Conservation (phyloP, 2,797 vertebrate genomes). For the Emydoidea blandingii region DNA sequence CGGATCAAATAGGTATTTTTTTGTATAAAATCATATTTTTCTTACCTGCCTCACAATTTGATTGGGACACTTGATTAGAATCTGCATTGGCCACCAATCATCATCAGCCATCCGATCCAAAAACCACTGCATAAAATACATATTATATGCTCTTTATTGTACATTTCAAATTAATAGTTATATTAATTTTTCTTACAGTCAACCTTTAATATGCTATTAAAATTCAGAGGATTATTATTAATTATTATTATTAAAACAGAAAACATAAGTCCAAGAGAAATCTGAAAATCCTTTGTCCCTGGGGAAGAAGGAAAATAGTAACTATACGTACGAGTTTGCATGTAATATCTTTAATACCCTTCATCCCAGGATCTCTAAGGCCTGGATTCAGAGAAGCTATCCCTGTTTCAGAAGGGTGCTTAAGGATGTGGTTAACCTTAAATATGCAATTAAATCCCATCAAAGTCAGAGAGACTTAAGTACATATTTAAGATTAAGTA, state of each 20-base stretch:
- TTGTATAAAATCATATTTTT: constrained; percentile 20
- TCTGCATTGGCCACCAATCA: constrained; percentile 99
- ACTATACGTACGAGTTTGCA: not conserved
- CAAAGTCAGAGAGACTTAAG: not conserved
- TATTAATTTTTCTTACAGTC: constrained; percentile 42
- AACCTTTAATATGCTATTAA: constrained; percentile 57
- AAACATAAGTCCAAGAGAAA: constrained; percentile 12
- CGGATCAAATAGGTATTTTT: not conserved
- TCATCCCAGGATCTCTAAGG: not conserved
- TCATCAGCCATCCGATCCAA: constrained; percentile 99
- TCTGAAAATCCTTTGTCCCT: not conserved
- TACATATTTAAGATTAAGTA: not conserved
- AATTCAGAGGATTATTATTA: constrained; percentile 68
- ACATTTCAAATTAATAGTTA: constrained; percentile 33
- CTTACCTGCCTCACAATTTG: constrained; percentile 98
- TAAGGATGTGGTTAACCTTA: not conserved
- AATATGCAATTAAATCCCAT: not conserved
- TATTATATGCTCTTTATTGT: constrained; percentile 53
- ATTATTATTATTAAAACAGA: constrained; percentile 45
- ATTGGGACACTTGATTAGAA: constrained; percentile 99
- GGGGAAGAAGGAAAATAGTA: constrained; percentile 16
- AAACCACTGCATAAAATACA: constrained; percentile 92
- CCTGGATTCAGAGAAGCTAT: not conserved
- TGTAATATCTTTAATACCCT: constrained; percentile 1
- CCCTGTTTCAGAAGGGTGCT: constrained; percentile 16